A percentile compares a stretch with the other conserved stretches of the same genome.
These are phyloP conservation scores for Drosophila asahinai DNA, from an alignment of 1,140 invertebrate genomes.

Conservation along the genomic window DNA sequence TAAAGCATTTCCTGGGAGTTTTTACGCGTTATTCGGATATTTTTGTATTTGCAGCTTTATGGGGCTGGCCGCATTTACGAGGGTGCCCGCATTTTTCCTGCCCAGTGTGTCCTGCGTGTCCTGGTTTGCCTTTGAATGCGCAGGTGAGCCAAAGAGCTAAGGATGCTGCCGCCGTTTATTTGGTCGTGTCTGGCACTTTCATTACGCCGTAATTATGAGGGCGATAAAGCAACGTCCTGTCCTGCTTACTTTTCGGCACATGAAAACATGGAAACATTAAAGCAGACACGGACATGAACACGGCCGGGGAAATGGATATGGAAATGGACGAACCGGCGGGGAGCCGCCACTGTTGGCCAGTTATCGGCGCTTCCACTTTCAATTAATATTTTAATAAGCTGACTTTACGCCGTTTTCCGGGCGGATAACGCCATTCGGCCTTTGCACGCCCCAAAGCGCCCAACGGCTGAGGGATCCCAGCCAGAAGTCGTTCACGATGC, in stretches of 20 bases:
- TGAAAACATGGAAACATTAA: conserved; percentile 23
- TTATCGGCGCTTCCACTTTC: conserved; percentile 74
- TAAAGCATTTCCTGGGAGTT: conserved; percentile 16
- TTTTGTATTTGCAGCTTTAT: conserved; percentile 61
- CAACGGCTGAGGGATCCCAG: conserved; percentile 17
- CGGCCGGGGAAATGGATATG: conserved; percentile 1
- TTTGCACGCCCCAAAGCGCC: conserved; percentile 61
- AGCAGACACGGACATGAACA: conserved; percentile 14
- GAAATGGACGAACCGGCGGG: conserved; percentile 24
- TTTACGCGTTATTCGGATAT: conserved; percentile 56
- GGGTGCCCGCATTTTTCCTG: conserved; percentile 35
- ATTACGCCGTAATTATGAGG: conserved; percentile 73
- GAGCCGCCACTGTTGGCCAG: conserved; percentile 48
- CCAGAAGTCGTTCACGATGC: conserved; percentile 2
- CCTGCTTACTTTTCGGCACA: conserved; percentile 52
- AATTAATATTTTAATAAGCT: conserved; percentile 83
- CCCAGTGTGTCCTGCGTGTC: conserved; percentile 4
- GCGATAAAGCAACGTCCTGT: conserved; percentile 50
- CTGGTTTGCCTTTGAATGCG: conserved; percentile 1
- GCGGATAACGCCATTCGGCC: conserved; percentile 77
- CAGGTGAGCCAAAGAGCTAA: conserved; percentile 42
- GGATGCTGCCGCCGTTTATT: conserved; percentile 50
- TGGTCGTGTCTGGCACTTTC: conserved; percentile 68
- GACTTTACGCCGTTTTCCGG: conserved; percentile 74
- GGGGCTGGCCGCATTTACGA: conserved; percentile 60